phyloP scores from a whole-genome alignment of 2,113 vertebrate genomes.

The Sebastes fasciatus region DNA sequence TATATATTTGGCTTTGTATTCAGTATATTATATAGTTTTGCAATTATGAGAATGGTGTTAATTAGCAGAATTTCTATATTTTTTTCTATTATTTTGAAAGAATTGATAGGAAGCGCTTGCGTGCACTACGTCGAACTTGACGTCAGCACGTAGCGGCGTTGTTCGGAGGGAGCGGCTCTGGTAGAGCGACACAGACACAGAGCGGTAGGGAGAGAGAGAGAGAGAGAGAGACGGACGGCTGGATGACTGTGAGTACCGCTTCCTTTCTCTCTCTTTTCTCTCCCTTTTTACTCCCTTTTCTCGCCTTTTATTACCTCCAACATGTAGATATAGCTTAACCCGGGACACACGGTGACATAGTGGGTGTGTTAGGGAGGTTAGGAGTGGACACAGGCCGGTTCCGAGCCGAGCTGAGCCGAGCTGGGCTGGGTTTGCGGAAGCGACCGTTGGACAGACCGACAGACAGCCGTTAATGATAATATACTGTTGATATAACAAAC shows the following conservation, averaged over 20 bases:
- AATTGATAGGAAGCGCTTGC: accelerated
- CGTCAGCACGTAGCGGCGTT: constrained; percentile 39
- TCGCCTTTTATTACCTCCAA: not conserved
- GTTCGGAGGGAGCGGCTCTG: constrained; percentile 81
- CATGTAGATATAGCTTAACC: not conserved
- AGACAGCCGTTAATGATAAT: constrained; percentile 21
- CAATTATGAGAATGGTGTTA: not conserved
- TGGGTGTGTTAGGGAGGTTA: too few species aligned
- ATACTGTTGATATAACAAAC: constrained; percentile 28
- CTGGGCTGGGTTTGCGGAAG: constrained; percentile 80
- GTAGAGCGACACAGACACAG: constrained; percentile 56
- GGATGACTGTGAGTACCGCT: constrained; percentile 76
- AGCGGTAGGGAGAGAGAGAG: constrained; percentile 48
- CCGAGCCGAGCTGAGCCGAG: constrained; percentile 25
- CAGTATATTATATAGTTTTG: not conserved
- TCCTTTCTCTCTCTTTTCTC: constrained; percentile 36
- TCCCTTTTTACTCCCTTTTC: not conserved
- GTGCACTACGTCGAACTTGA: constrained; percentile 7
- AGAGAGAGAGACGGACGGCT: constrained; percentile 56
- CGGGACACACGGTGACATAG: not conserved
- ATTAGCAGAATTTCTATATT: not conserved
- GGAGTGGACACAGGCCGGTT: constrained; percentile 48
- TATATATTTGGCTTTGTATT: too few species aligned
- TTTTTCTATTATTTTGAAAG: constrained; percentile 49
- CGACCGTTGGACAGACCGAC: constrained; percentile 60